Evolutionary conservation across 2,797 vertebrate species (phyloP).

Genomic region (Sebastes baramenuke): DNA sequence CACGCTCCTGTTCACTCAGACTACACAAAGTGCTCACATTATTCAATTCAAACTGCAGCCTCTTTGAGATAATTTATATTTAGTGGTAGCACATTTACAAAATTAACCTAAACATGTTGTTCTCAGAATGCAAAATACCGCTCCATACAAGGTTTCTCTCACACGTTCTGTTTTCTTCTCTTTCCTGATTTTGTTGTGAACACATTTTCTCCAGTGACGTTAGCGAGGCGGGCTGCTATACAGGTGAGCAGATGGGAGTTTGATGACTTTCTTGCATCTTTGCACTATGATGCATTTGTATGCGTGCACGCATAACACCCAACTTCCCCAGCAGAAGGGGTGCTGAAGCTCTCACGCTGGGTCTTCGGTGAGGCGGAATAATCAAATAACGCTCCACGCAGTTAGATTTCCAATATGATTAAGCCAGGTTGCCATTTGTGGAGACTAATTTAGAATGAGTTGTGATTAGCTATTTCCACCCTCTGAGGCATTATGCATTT

Average conservation of each 20-base stretch:
- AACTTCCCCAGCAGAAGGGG: slow-evolving; percentile 5
- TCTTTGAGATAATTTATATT: not conserved
- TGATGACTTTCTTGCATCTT: not conserved
- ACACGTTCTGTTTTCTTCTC: not conserved
- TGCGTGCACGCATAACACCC: not conserved
- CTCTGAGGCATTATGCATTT: slow-evolving; percentile 49
- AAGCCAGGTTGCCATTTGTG: slow-evolving; percentile 52
- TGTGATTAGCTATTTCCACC: slow-evolving; percentile 64
- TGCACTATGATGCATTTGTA: not conserved
- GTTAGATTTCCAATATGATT: slow-evolving; percentile 55
- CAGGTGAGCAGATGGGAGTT: slow-evolving; percentile 32
- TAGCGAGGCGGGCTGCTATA: not conserved
- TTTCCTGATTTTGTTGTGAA: not conserved
- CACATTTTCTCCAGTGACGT: not conserved
- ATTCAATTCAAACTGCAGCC: not conserved
- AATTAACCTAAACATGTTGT: not conserved
- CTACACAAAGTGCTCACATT: not conserved
- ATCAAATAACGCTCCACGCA: slow-evolving; percentile 50
- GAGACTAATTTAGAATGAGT: slow-evolving; percentile 61
- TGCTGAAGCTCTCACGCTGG: not conserved
- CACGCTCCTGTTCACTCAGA: not conserved
- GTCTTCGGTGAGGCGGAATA: slow-evolving; percentile 36
- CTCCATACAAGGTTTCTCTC: not conserved
- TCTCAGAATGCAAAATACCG: not conserved
- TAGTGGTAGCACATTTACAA: not conserved